phyloP scores from a whole-genome alignment of 1,140 invertebrate genomes.

The Drosophila mayri region DNA sequence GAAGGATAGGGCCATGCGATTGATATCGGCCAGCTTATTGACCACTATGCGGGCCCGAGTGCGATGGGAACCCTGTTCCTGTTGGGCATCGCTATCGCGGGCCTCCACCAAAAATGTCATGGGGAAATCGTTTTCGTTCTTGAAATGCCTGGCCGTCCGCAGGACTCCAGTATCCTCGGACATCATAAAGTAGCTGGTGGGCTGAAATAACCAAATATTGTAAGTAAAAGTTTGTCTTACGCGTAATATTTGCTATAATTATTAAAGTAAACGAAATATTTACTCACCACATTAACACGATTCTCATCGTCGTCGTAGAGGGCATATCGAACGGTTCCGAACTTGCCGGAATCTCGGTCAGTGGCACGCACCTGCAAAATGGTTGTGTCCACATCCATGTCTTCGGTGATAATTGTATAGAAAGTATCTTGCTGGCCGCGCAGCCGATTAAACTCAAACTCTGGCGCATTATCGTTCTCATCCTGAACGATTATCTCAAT shows the following conservation, averaged over 20 bases:
- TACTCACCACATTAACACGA: constrained; percentile 86
- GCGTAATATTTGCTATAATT: neutral
- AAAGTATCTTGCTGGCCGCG: constrained; percentile 86
- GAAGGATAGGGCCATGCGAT: constrained; percentile 92
- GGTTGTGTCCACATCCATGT: constrained; percentile 89
- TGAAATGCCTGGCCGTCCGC: constrained; percentile 89
- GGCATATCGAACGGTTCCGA: constrained; percentile 90
- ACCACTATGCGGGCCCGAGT: constrained; percentile 84
- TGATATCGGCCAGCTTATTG: constrained; percentile 89
- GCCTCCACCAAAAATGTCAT: constrained; percentile 90
- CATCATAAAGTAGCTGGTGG: constrained; percentile 89
- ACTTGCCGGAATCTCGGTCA: constrained; percentile 93
- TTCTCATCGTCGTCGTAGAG: constrained; percentile 84
- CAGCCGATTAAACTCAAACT: constrained; percentile 90
- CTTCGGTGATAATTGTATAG: constrained; percentile 90
- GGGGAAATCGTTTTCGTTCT: constrained; percentile 88
- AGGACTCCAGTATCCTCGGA: constrained; percentile 91
- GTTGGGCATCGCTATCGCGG: constrained; percentile 70
- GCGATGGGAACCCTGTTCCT: constrained; percentile 74
- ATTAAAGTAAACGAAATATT: constrained; percentile 20
- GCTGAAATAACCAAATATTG: constrained; percentile 35
- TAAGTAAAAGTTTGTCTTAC: neutral
- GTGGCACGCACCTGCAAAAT: constrained; percentile 91
- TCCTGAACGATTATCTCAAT: constrained; percentile 94
- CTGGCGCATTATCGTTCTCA: constrained; percentile 94